These are phyloP conservation scores for Addax nasomaculatus DNA, from an alignment of 2,113 vertebrate genomes.

Conservation along the genomic window DNA sequence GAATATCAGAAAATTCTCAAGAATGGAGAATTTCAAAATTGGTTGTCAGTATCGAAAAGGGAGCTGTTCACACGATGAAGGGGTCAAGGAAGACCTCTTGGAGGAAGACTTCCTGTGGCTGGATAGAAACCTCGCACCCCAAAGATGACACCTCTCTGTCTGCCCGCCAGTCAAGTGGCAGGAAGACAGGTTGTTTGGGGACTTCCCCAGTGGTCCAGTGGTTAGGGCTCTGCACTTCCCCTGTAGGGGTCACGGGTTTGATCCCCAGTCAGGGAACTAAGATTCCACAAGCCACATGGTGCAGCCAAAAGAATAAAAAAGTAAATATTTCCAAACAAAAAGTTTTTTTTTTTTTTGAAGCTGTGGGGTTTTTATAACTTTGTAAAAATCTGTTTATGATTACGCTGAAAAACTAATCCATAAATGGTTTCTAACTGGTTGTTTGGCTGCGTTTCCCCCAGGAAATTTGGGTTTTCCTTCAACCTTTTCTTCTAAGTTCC, in stretches of 20 bases:
- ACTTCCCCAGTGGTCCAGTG: neutral
- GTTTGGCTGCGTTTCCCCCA: rapidly evolving
- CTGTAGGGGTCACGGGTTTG: neutral
- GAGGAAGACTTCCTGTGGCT: neutral
- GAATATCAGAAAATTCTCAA: neutral
- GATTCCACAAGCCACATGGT: neutral
- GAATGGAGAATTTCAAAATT: neutral
- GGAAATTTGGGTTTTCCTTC: neutral
- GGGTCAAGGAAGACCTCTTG: neutral
- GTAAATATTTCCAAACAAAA: neutral
- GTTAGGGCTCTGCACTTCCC: neutral
- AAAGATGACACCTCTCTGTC: too few species aligned
- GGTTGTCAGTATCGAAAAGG: neutral
- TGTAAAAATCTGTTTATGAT: neutral
- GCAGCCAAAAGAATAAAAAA: neutral
- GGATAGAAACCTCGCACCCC: neutral
- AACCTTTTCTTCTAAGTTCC: neutral
- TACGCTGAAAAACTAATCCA: neutral
- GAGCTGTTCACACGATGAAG: too few species aligned
- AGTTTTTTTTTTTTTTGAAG: neutral
- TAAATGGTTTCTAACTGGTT: neutral
- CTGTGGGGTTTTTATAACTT: neutral
- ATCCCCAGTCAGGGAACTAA: neutral
- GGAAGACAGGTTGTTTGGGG: neutral
- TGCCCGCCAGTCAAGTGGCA: neutral